Conservation (phyloP, 2,113 vertebrate genomes). For the Poeciliopsis occidentalis region DNA sequence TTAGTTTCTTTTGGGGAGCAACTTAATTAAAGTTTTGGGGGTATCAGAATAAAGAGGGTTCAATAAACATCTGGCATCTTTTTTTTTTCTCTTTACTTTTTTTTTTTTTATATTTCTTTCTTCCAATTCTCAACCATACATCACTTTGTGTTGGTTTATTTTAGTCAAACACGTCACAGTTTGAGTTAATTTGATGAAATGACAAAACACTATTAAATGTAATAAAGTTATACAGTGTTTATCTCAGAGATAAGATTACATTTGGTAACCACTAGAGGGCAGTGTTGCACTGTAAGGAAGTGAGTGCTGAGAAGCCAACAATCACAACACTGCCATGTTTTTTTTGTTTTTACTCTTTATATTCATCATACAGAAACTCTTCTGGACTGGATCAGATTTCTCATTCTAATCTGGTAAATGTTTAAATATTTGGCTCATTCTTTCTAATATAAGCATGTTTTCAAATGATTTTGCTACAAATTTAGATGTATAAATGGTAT, state of each 20-base stretch:
- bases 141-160: no score
- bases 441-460: neutral
- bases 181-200: no score
- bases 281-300: constrained; percentile 40
- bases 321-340: no score
- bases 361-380: neutral
- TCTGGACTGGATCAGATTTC: neutral
- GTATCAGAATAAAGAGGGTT: no score
- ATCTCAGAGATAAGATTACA: neutral
- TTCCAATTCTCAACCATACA: no score
- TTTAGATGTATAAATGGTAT: constrained; percentile 7
- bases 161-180: no score
- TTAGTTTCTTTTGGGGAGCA: no score
- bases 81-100: no score
- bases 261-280: constrained; percentile 46
- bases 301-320: neutral
- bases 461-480: neutral
- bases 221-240: neutral
- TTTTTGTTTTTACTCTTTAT: neutral
- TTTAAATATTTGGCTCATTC: neutral
- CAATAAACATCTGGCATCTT: no score
- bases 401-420: neutral
- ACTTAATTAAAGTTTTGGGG: no score
- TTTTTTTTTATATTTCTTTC: no score
- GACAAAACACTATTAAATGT: no score